Percentiles rank a stretch among this genome's conserved stretches.
phyloP scores from a whole-genome alignment of 2,797 vertebrate species.

The Hippocampus kuda region DNA sequence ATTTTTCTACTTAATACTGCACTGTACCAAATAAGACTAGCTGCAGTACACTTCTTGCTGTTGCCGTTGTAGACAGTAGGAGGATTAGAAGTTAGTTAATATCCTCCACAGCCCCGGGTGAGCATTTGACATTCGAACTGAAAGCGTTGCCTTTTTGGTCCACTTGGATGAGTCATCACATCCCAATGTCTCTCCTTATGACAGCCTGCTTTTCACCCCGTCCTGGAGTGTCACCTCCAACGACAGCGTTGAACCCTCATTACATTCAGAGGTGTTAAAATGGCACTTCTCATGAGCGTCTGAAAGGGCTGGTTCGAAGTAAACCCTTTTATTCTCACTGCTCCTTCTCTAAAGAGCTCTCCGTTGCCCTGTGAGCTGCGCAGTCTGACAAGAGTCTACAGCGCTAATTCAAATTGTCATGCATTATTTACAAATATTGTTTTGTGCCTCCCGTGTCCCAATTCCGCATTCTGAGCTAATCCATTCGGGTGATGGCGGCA shows the following conservation, averaged over 20 bases:
- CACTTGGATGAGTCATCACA: background rate
- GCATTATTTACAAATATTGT: background rate
- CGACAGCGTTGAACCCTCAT: background rate
- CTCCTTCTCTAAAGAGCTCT: background rate
- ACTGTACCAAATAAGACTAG: background rate
- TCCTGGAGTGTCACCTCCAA: background rate
- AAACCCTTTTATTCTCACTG: background rate
- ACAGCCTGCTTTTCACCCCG: background rate
- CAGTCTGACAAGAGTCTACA: background rate
- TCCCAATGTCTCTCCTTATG: background rate
- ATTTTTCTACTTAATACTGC: no score
- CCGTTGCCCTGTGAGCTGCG: background rate
- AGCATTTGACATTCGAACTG: background rate
- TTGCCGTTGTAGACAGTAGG: background rate
- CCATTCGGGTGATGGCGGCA: background rate
- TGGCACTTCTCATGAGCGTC: background rate
- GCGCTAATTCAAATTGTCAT: background rate
- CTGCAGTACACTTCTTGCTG: background rate
- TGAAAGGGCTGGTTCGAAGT: background rate
- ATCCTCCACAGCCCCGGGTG: background rate
- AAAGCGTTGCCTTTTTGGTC: background rate
- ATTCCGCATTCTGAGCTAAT: background rate
- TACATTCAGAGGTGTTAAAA: background rate
- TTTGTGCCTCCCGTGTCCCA: background rate
- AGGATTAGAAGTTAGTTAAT: background rate